These are phyloP conservation scores for Nasalis larvatus DNA, from an alignment of 2,113 vertebrate genomes.

Conservation along the genomic window DNA sequence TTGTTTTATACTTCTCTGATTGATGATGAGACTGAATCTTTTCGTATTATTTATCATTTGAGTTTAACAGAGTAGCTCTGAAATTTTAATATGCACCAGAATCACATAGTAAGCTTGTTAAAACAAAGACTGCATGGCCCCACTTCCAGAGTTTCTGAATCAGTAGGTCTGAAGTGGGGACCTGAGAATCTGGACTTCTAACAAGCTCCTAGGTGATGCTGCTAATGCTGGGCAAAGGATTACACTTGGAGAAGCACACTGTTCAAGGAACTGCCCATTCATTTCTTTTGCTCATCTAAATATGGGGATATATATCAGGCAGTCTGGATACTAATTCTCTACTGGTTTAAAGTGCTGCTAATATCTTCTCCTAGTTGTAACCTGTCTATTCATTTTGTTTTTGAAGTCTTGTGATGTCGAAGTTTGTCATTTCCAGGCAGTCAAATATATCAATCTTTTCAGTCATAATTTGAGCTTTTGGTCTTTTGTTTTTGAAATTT, in stretches of 20 bases:
- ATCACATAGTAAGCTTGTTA: background rate
- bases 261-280: background rate
- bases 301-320: background rate
- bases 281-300: background rate
- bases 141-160: background rate
- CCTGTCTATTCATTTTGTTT: background rate
- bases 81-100: background rate
- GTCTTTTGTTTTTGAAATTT: background rate
- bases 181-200: background rate
- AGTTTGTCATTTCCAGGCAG: background rate
- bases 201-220: background rate
- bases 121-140: background rate
- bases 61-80: background rate
- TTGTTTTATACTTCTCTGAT: background rate
- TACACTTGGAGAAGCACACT: background rate
- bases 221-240: background rate
- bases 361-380: background rate
- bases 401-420: background rate
- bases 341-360: background rate
- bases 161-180: background rate
- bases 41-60: background rate
- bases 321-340: background rate
- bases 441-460: background rate
- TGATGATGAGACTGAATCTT: background rate
- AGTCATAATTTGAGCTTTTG: slow-evolving; percentile 2